Percentiles rank a stretch among this genome's conserved stretches.
phyloP scores from a whole-genome alignment of 2,113 vertebrate genomes.

The Euleptes europaea region DNA sequence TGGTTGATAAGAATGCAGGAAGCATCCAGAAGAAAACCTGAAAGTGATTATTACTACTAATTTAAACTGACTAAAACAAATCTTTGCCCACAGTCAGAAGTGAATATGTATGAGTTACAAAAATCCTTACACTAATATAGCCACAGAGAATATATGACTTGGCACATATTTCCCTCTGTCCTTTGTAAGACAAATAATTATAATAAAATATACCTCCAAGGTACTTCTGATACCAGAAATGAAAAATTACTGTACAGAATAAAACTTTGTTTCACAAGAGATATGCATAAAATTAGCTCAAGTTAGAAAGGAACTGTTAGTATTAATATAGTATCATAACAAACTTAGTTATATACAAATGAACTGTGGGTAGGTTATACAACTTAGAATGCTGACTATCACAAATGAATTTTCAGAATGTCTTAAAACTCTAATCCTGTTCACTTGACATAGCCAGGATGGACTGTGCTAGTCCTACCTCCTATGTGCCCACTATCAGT shows the following conservation, averaged over 20 bases:
- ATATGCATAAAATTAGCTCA: background rate
- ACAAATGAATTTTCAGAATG: no score
- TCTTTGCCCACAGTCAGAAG: background rate
- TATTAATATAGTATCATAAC: background rate
- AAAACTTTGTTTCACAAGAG: background rate
- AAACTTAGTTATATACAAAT: background rate
- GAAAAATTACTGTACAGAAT: background rate
- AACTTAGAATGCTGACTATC: background rate
- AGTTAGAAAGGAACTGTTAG: background rate
- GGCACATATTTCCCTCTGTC: background rate
- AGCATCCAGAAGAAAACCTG: background rate
- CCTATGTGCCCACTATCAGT: no score
- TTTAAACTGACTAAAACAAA: constrained; percentile 1
- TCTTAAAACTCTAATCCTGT: no score
- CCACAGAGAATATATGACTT: background rate
- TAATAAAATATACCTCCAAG: background rate
- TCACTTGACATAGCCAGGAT: no score
- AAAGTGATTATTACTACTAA: background rate
- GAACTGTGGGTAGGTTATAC: background rate
- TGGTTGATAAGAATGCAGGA: background rate
- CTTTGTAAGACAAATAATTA: background rate
- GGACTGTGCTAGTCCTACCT: no score
- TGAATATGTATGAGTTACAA: constrained; percentile 7
- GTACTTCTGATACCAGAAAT: background rate
- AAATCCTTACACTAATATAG: background rate